Base-by-base conservation (phyloP, 2,113 vertebrate species). In the Xenopus laevis region DNA sequence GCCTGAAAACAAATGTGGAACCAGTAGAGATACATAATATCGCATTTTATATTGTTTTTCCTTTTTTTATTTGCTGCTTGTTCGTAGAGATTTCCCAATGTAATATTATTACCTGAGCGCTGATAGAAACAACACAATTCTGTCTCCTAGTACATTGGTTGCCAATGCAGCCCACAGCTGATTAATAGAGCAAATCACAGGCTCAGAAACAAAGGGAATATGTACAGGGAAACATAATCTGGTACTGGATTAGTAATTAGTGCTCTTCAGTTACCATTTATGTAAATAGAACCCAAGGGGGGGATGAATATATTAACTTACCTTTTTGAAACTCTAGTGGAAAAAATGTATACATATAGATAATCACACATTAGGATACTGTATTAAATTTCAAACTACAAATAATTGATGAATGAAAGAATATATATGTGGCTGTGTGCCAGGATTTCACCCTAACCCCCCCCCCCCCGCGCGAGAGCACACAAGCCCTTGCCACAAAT, bases 31-130 rank as follows among this genome's bases (percentile, higher is more conserved):
- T 77, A 77, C 74, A 77, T 77, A 77, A 77, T 77, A 77, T 77
- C 67, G 70, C 67, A 64, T 64, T 77, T 60, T 77, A 64, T 70
- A 70, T 77, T 70, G 30, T 45, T 70, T 63, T 70, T 59, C 20
- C 21, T 64, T 66, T 58, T 63, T 61, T 74, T 69, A 69, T 75
- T 77, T 40, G 59, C 50, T 63, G 46, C 74, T 64, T 70, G 74
- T 77, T 77, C 67, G 18, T 67, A 55, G 74, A 70, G 74, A 77
- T 68, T 77, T 77, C 69, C 74, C 74, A 77, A 30, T 77, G 74
- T 77, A 77, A 77, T 77, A 77, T 77, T 77, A 77, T 77, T 77
- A 69, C 74, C 68, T 63, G 70, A 77, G 74, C 58, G 63, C 65
- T 75, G 73, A 75, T 77, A 77, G 74, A 77, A 70, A 70, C 50